These are phyloP conservation scores for Macaca nemestrina DNA, from an alignment of 2,113 vertebrate species.

Conservation along the genomic window DNA sequence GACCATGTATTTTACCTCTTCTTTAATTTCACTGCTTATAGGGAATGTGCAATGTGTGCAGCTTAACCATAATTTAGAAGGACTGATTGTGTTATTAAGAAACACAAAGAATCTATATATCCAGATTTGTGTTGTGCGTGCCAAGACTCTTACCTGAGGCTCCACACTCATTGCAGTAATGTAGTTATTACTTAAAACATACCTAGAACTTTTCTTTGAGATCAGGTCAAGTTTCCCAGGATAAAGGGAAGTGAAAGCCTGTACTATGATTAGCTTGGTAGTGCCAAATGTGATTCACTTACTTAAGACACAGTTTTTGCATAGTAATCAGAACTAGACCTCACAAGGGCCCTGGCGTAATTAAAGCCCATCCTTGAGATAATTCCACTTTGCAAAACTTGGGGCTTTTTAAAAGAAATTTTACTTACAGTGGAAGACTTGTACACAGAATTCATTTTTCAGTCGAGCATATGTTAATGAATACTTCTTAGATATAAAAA, in stretches of 20 bases:
- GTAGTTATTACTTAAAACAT: background rate
- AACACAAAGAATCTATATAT: background rate
- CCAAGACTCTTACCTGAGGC: background rate
- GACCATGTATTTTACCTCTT: background rate
- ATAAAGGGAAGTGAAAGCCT: background rate
- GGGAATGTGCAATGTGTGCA: background rate
- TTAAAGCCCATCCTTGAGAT: background rate
- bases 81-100: background rate
- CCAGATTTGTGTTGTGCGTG: background rate
- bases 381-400: background rate
- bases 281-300: background rate
- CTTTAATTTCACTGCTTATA: background rate
- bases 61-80: background rate
- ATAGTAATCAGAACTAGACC: background rate
- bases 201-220: constrained; percentile 8
- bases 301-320: background rate
- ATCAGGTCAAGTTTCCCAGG: background rate
- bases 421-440: background rate
- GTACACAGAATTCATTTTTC: background rate
- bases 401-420: background rate
- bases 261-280: background rate
- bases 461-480: background rate
- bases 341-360: background rate
- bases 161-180: background rate
- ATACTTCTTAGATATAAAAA: background rate